Percentiles rank a stretch among this genome's conserved stretches.
Evolutionary conservation across 2,888 invertebrate species (phyloP).

Genomic region (Mechanitis mazaeus): DNA sequence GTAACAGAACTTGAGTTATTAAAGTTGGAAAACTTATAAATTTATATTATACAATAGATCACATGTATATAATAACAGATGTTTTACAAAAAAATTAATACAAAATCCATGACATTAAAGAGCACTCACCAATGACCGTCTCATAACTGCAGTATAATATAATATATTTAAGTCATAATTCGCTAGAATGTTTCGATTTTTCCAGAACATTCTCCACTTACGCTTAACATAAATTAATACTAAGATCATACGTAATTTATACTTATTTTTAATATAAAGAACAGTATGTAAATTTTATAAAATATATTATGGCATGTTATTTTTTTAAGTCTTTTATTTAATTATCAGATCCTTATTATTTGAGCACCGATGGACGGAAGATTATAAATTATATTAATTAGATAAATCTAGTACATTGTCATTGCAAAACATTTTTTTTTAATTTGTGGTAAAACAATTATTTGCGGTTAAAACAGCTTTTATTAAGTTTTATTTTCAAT

Average conservation of each 20-base stretch:
- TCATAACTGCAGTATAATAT: not conserved
- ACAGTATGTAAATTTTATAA: slow-evolving; percentile 62
- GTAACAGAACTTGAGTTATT: too few relatives aligned
- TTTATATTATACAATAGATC: not conserved
- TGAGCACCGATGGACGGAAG: slow-evolving; percentile 42
- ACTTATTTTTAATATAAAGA: slow-evolving; percentile 39
- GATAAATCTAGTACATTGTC: not conserved
- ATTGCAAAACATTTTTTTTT: not conserved
- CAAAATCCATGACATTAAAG: slow-evolving; percentile 4
- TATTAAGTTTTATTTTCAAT: too few relatives aligned
- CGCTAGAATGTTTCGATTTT: not conserved
- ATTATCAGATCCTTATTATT: slow-evolving; percentile 29
- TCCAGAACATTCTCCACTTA: not conserved
- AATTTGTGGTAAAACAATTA: too few relatives aligned
- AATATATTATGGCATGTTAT: slow-evolving; percentile 74
- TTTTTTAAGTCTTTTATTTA: slow-evolving; percentile 51
- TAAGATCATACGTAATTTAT: slow-evolving; percentile 38
- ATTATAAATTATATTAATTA: not conserved
- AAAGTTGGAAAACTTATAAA: not conserved
- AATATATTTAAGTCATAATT: not conserved
- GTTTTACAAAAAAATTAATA: not conserved
- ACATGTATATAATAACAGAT: not conserved
- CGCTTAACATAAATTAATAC: slow-evolving; percentile 28
- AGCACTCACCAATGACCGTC: not conserved
- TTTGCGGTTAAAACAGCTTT: too few relatives aligned